These are phyloP conservation scores for Chlorocebus sabaeus DNA, from an alignment of 2,113 vertebrate genomes.

Conservation along the genomic window DNA sequence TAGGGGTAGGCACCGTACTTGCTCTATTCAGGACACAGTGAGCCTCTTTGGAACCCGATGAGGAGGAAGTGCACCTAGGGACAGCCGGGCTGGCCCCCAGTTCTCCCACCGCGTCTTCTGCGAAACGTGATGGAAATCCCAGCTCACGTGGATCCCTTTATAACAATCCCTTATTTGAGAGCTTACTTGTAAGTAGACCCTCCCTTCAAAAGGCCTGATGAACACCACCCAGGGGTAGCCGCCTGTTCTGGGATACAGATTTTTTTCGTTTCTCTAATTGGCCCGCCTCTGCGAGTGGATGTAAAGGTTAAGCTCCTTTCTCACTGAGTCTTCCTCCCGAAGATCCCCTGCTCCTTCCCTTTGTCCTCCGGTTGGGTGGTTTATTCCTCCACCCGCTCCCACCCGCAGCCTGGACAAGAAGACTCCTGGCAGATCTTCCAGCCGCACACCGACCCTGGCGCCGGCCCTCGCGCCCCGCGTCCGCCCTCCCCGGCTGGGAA, in stretches of 20 bases:
- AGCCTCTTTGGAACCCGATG: neutral
- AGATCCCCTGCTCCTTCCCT: neutral
- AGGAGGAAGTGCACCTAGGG: accelerated
- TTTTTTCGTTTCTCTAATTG: neutral
- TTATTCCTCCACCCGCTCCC: neutral
- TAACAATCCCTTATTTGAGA: neutral
- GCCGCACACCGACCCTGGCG: neutral
- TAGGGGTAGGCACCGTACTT: neutral
- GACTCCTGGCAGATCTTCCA: neutral
- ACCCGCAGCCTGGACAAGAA: neutral
- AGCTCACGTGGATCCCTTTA: neutral
- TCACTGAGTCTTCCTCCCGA: no score
- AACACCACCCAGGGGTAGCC: neutral
- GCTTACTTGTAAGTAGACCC: no score
- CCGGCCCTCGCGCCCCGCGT: neutral
- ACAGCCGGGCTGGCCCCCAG: neutral
- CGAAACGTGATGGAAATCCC: neutral
- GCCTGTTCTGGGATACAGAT: neutral
- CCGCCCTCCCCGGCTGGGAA: neutral
- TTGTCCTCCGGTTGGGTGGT: neutral
- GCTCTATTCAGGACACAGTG: accelerated
- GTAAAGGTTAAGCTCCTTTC: neutral
- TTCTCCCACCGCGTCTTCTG: neutral
- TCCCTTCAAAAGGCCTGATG: neutral
- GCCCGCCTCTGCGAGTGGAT: neutral